phyloP scores from a whole-genome alignment of 37 sponge, comb jelly and placozoan genomes.

The Crambe crambe region DNA sequence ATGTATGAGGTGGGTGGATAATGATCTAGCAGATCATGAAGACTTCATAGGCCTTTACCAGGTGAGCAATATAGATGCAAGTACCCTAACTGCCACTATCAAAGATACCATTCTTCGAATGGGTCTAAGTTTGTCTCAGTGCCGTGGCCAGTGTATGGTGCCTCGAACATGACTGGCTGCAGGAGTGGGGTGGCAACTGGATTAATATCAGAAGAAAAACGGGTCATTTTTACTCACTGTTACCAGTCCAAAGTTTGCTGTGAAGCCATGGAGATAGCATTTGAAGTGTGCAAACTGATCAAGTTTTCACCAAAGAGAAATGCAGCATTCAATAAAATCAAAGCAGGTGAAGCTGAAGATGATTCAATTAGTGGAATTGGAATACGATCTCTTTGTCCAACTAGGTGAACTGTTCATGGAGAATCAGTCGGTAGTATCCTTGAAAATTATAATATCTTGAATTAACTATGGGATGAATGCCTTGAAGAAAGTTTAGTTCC shows the following conservation, averaged over 20 bases:
- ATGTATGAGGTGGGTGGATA: slow-evolving; percentile 48
- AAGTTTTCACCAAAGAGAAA: slow-evolving; percentile 74
- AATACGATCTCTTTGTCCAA: slow-evolving; percentile 53
- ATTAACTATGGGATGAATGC: slow-evolving; percentile 64
- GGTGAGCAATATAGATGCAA: slow-evolving; percentile 51
- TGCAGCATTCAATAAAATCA: slow-evolving; percentile 44
- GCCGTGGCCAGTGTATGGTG: slow-evolving; percentile 73
- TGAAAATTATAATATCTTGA: slow-evolving; percentile 32
- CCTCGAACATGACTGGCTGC: slow-evolving; percentile 38
- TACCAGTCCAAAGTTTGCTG: slow-evolving; percentile 52
- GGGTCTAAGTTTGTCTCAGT: slow-evolving; percentile 25
- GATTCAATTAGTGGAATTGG: slow-evolving; percentile 28
- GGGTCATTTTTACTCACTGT: slow-evolving; percentile 70
- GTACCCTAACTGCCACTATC: slow-evolving; percentile 24
- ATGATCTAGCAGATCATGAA: slow-evolving; percentile 57
- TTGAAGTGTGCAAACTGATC: slow-evolving; percentile 60
- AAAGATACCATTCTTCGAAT: slow-evolving; percentile 39
- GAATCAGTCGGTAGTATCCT: slow-evolving; percentile 37
- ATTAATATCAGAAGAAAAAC: slow-evolving; percentile 45
- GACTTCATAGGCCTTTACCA: slow-evolving; percentile 74
- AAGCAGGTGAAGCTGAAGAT: slow-evolving; percentile 26
- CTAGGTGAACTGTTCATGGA: slow-evolving; percentile 53
- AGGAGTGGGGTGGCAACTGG: slow-evolving; percentile 55
- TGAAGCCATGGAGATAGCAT: slow-evolving; percentile 55
- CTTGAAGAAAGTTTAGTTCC: slow-evolving; percentile 49